A percentile compares a stretch with the other conserved stretches of the same genome.
These are phyloP conservation scores for Cantharis rustica DNA, from an alignment of 2,888 invertebrate species.

Conservation along the genomic window DNA sequence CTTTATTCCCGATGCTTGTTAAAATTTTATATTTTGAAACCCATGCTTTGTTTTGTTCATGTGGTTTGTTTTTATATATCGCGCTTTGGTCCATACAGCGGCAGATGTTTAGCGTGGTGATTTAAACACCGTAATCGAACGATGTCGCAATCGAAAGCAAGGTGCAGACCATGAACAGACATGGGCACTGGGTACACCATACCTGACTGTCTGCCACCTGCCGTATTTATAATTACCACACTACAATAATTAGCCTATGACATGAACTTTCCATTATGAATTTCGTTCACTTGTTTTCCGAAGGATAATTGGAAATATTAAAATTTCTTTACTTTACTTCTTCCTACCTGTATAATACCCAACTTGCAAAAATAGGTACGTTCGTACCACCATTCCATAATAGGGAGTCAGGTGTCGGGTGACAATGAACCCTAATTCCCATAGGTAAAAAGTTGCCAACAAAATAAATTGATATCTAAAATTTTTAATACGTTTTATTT, in stretches of 20 bases:
- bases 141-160: constrained; percentile 45
- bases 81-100: constrained; percentile 20
- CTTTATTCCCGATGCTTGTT: background rate
- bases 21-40: background rate
- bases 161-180: constrained; percentile 39
- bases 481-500: background rate
- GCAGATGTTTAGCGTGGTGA: constrained; percentile 39
- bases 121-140: constrained; percentile 40
- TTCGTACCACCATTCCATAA: background rate
- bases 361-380: background rate
- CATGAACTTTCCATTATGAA: constrained; percentile 40
- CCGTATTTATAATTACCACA: constrained; percentile 44
- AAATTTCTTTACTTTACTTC: background rate
- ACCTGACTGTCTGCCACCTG: constrained; percentile 47
- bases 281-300: constrained; percentile 31
- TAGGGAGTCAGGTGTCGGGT: background rate
- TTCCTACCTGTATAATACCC: background rate
- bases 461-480: no score
- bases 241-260: constrained; percentile 43
- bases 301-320: background rate
- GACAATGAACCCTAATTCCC: background rate
- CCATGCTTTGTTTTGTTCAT: constrained; percentile 9
- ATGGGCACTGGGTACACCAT: constrained; percentile 29
- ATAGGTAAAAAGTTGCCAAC: background rate
- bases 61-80: constrained; percentile 4